phyloP scores from a whole-genome alignment of 2,113 vertebrate genomes.

The Elachura formosa region DNA sequence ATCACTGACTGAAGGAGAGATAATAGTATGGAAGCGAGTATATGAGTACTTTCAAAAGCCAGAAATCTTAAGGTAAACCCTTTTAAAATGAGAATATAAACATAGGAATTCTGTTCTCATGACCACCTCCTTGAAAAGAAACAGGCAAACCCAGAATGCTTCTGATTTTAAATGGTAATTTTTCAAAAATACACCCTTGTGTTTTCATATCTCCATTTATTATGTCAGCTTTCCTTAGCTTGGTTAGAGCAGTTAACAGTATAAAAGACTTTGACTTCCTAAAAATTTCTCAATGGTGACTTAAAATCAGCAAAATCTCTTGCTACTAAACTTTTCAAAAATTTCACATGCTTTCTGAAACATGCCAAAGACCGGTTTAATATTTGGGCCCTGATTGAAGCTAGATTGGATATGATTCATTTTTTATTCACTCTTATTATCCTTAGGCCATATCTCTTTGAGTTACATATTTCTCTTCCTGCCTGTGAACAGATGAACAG shows the following conservation, averaged over 20 bases:
- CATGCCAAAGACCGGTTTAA: background rate
- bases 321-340: background rate
- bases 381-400: background rate
- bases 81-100: background rate
- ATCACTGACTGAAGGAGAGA: background rate
- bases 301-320: background rate
- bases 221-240: background rate
- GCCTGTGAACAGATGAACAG: background rate
- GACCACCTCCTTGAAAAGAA: background rate
- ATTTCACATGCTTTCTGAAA: background rate
- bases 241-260: background rate
- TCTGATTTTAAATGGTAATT: background rate
- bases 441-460: background rate
- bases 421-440: background rate
- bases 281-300: background rate
- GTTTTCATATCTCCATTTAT: background rate
- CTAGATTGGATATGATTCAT: background rate
- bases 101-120: background rate
- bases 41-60: background rate
- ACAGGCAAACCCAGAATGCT: background rate
- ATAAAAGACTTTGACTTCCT: background rate
- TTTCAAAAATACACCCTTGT: background rate
- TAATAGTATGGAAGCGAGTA: background rate
- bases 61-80: background rate
- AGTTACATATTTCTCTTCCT: slow-evolving; percentile 3